Evolutionary conservation across 2,888 invertebrate species (phyloP), one percentile per base, ranked within the genome.

Genomic region (Cremastinae sp.): DNA sequence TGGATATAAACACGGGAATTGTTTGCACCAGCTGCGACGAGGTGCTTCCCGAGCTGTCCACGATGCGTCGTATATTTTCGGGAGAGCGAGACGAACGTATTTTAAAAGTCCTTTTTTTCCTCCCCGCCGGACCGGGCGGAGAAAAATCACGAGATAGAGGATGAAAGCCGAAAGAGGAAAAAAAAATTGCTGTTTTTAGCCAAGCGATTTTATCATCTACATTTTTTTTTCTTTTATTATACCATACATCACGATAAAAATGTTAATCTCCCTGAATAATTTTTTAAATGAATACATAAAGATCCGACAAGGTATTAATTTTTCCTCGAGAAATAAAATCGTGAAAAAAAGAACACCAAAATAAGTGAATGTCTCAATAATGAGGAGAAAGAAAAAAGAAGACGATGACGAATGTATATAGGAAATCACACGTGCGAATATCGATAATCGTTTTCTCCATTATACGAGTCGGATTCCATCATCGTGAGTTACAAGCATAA

Each of bases 1-100:
- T 45, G 34, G 22, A 20, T 22, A 36, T 38, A 45, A 16, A 16
- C 38, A 38, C 18, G 34, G n/a, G 54, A 36, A 70, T 61, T 71
- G 70, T 61, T 71, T 66, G 75, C 70, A 65, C 70, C 66, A 71
- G 65, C 70, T 65, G 70, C 75, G 41, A 59, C 65, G 59, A 51
- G 10, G 38, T 5, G 20, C 49, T 64, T 65, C 65, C 59, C 28
- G 22, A 18, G 43, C 28, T 66, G 59, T 69, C 51, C 62, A 5
- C 28, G 38, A 16, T 47, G 59, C 64, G 53, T 22, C 49, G 62
- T 58, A 59, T 74, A 51, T 58, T 41, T 28, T 28, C 28, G 28
- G 28, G 28, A 28, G 28, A 28, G 28, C 28, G 28, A 28, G 12
- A 54, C 22, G 47, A 53, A 68, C 62, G 47, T 59, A 65, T 59